Percentiles rank a stretch among this genome's conserved stretches.
Evolutionary conservation across 1,140 invertebrate species (phyloP).

Genomic region (Zelostemma sp.): DNA sequence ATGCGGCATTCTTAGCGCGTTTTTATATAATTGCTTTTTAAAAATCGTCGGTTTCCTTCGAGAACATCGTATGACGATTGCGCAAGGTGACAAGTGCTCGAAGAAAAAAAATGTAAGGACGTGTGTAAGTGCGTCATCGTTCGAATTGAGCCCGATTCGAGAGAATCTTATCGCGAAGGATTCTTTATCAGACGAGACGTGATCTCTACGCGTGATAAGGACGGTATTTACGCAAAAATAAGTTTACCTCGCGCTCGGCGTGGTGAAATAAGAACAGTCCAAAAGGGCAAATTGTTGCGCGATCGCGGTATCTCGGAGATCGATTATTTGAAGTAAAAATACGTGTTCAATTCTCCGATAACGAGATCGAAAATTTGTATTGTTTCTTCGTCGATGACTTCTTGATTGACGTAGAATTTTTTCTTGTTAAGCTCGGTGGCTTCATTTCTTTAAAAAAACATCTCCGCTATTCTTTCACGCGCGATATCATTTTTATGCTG

Average conservation of each 20-base stretch:
- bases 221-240: constrained; percentile 43
- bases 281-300: constrained; percentile 35
- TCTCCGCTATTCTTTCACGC: too few relatives aligned
- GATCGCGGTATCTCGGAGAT: constrained; percentile 31
- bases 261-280: constrained; percentile 44
- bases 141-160: constrained; percentile 18
- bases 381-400: too few relatives aligned
- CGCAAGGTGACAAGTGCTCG: constrained; percentile 7
- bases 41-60: constrained; percentile 2
- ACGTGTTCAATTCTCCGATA: background rate
- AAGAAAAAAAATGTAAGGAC: constrained; percentile 4
- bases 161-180: constrained; percentile 25
- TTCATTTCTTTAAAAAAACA: too few relatives aligned
- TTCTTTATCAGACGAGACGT: constrained; percentile 33
- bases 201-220: constrained; percentile 28
- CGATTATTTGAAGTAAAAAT: constrained; percentile 26
- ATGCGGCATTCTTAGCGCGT: too few relatives aligned
- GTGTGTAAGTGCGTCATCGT: constrained; percentile 8
- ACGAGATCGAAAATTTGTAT: constrained; percentile 13
- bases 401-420: too few relatives aligned
- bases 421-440: too few relatives aligned
- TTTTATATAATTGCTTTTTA: too few relatives aligned
- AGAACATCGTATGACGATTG: constrained; percentile 2
- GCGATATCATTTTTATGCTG: too few relatives aligned
- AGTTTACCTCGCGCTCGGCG: constrained; percentile 23